A percentile compares a stretch with the other conserved stretches of the same genome.
phyloP scores from a whole-genome alignment of 2,113 vertebrate species.

The Morone saxatilis region DNA sequence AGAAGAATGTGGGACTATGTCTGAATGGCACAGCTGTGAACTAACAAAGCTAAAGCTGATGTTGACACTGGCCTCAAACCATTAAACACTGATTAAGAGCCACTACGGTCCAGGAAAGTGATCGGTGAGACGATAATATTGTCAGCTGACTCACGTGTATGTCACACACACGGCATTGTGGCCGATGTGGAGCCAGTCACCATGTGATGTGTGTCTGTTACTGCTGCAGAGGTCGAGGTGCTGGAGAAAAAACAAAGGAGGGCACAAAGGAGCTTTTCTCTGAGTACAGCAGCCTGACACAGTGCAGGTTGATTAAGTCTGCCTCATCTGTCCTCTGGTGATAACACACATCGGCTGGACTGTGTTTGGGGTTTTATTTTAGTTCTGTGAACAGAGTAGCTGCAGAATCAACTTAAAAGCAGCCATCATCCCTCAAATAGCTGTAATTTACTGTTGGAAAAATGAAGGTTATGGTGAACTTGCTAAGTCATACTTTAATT shows the following conservation, averaged over 20 bases:
- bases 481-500: background rate
- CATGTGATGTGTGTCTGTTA: slow-evolving; percentile 45
- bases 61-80: slow-evolving; percentile 61
- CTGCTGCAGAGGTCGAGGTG: slow-evolving; percentile 28
- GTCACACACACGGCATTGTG: slow-evolving; percentile 6
- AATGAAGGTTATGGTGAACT: slow-evolving; percentile 14
- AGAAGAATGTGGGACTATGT: slow-evolving; percentile 27
- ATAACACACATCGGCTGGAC: slow-evolving; percentile 6
- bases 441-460: slow-evolving; percentile 40
- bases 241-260: slow-evolving; percentile 43
- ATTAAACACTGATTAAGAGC: slow-evolving; percentile 60
- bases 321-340: slow-evolving; percentile 37
- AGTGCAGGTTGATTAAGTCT: slow-evolving; percentile 44
- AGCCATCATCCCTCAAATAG: slow-evolving; percentile 22
- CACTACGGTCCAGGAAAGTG: slow-evolving; percentile 17
- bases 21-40: slow-evolving; percentile 33
- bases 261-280: slow-evolving; percentile 55
- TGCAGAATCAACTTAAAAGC: slow-evolving; percentile 33
- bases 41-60: slow-evolving; percentile 44
- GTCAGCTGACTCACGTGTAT: slow-evolving; percentile 33
- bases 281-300: slow-evolving; percentile 20
- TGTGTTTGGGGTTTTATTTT: slow-evolving; percentile 20
- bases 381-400: slow-evolving; percentile 12
- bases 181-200: slow-evolving; percentile 17
- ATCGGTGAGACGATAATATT: slow-evolving; percentile 26